These are phyloP conservation scores for Nomada ruficornis DNA, from an alignment of 2,888 invertebrate species.

Conservation along the genomic window DNA sequence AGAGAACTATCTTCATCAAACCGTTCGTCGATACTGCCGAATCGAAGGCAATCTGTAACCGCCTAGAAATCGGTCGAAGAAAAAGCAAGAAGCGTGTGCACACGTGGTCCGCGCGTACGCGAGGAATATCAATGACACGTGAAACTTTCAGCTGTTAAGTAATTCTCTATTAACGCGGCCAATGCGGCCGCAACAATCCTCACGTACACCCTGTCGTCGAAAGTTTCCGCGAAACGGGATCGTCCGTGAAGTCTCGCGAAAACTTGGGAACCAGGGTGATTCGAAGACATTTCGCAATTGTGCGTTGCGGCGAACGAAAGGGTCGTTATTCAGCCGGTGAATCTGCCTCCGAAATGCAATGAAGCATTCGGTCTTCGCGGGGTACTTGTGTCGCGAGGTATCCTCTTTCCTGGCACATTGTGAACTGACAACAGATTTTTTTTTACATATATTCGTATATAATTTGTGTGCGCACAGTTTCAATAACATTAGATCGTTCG, in stretches of 20 bases:
- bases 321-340: too few species aligned
- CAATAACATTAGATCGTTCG: too few species aligned
- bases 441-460: too few species aligned
- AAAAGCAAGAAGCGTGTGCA: constrained; percentile 32
- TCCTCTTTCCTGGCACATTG: too few species aligned
- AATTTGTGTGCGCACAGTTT: too few species aligned
- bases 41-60: constrained; percentile 4
- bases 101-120: constrained; percentile 61
- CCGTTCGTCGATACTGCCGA: constrained; percentile 28
- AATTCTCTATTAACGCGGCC: constrained; percentile 64
- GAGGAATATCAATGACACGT: constrained; percentile 74
- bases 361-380: not conserved
- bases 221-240: constrained; percentile 13
- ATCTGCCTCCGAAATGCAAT: too few species aligned
- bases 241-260: constrained; percentile 4
- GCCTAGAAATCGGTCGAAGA: constrained; percentile 60
- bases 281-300: too few species aligned
- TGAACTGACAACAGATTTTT: too few species aligned
- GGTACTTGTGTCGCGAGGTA: too few species aligned
- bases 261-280: not conserved
- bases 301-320: too few species aligned
- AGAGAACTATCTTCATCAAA: constrained; percentile 10
- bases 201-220: constrained; percentile 40
- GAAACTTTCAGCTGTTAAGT: constrained; percentile 78
- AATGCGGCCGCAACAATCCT: constrained; percentile 36